Conservation (phyloP, 2,113 vertebrate species). For the Labrus mixtus region DNA sequence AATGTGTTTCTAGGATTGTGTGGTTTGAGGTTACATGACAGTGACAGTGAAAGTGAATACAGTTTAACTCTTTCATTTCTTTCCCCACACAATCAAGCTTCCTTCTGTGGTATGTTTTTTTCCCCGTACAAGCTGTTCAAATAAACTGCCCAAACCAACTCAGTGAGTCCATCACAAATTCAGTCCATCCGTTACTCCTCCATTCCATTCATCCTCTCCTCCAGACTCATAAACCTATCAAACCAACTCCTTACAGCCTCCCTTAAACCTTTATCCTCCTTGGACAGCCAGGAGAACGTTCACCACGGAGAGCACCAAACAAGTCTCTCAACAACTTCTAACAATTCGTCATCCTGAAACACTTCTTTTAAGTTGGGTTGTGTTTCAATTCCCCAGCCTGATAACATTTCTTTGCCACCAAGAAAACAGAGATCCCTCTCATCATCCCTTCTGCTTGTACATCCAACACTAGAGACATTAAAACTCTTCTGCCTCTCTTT, state of each 20-base stretch:
- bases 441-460: slow-evolving; percentile 7
- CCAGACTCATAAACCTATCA: slow-evolving; percentile 5
- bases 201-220: neutral
- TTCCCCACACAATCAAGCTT: too few relatives aligned
- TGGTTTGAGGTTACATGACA: too few relatives aligned
- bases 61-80: too few relatives aligned
- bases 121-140: too few relatives aligned
- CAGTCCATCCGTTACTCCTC: too few relatives aligned
- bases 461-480: neutral
- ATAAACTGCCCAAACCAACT: neutral
- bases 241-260: neutral
- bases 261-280: neutral
- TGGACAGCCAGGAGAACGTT: slow-evolving; percentile 6
- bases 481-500: neutral
- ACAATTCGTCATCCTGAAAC: slow-evolving; percentile 38
- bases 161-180: neutral
- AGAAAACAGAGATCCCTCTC: slow-evolving; percentile 44
- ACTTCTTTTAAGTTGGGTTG: slow-evolving; percentile 27
- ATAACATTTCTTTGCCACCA: slow-evolving; percentile 42
- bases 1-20: too few relatives aligned
- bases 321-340: slow-evolving; percentile 21
- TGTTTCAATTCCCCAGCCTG: slow-evolving; percentile 41
- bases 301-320: slow-evolving; percentile 32
- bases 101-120: too few relatives aligned
- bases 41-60: too few relatives aligned